Percentiles rank a stretch among this genome's conserved stretches.
Conservation (phyloP, 2,888 invertebrate species). For the Schizotus pectinicornis region DNA sequence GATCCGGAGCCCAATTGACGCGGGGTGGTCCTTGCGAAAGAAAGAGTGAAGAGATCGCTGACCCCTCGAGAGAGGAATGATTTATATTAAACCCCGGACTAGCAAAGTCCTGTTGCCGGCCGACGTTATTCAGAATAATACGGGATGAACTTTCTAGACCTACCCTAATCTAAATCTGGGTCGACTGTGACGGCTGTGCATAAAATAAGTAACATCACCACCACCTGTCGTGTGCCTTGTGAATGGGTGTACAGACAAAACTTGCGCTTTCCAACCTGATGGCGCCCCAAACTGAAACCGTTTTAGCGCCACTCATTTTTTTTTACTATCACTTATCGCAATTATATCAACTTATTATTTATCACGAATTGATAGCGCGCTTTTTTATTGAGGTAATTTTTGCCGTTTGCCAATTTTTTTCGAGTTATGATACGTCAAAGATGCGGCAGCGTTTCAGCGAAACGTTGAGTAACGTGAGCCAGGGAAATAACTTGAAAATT, state of each 20-base stretch:
- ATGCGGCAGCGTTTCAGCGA: too few relatives aligned
- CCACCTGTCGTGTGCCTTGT: constrained; percentile 34
- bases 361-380: background rate
- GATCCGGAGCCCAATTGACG: constrained; percentile 6
- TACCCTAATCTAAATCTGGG: constrained; percentile 40
- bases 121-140: constrained; percentile 37
- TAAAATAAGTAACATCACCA: constrained; percentile 33
- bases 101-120: constrained; percentile 20
- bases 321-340: background rate
- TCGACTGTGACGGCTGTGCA: constrained; percentile 33
- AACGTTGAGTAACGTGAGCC: too few relatives aligned
- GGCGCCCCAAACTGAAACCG: background rate
- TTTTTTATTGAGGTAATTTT: too few relatives aligned
- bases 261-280: constrained; percentile 10
- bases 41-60: constrained; percentile 28
- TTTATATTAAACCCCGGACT: constrained; percentile 26
- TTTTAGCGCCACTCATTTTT: too few relatives aligned
- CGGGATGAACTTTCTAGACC: constrained; percentile 38
- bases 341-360: background rate
- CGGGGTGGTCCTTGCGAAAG: constrained; percentile 11
- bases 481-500: too few relatives aligned
- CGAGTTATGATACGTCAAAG: too few relatives aligned
- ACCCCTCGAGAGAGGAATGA: constrained; percentile 30
- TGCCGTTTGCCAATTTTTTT: too few relatives aligned
- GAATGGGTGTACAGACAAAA: constrained; percentile 23